phyloP scores from a whole-genome alignment of 1,140 invertebrate genomes.

The Hyphantria cunea region DNA sequence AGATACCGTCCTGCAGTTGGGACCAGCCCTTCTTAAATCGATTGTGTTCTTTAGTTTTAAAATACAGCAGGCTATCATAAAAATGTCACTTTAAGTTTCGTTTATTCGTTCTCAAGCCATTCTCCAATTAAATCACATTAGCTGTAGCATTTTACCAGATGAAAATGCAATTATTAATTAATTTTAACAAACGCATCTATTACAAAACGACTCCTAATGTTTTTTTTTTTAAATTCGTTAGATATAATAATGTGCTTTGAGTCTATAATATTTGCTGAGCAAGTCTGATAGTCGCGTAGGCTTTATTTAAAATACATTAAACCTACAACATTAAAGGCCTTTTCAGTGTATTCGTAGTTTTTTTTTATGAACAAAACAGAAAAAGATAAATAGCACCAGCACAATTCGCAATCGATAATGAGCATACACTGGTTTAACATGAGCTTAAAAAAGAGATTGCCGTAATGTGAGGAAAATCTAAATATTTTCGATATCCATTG shows the following conservation, averaged over 20 bases:
- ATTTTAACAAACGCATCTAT: constrained; percentile 42
- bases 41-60: no score
- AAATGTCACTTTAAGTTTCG: no score
- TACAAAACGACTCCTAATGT: constrained; percentile 44
- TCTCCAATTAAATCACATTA: constrained; percentile 45
- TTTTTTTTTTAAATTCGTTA: constrained; percentile 59
- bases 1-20: no score
- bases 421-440: background rate
- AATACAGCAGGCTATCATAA: no score
- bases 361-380: background rate
- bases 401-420: background rate
- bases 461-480: no score
- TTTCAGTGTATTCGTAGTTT: constrained; percentile 12
- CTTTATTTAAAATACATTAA: constrained; percentile 21
- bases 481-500: no score
- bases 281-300: constrained; percentile 29
- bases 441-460: no score
- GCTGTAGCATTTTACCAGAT: constrained; percentile 32
- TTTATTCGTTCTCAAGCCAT: no score
- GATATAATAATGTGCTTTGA: constrained; percentile 52
- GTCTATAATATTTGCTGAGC: constrained; percentile 34
- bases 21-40: no score
- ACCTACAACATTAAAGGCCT: constrained; percentile 22
- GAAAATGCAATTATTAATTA: constrained; percentile 23
- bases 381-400: constrained; percentile 16